Base-by-base conservation (phyloP, 1,140 invertebrate species). In the Drosophila triauraria region DNA sequence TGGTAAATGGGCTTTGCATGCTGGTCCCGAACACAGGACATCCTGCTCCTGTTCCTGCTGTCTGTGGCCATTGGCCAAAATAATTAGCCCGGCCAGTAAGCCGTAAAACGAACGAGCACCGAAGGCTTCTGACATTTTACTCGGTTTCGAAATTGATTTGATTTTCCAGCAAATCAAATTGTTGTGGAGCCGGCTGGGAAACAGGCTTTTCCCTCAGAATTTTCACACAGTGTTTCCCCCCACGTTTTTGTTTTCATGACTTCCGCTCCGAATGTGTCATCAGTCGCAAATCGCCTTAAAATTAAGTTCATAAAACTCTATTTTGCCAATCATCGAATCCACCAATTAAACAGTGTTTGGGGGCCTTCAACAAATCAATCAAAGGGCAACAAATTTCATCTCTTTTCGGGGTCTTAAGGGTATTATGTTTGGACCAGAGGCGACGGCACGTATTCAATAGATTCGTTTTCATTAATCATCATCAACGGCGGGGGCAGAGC, bases 251-350 rank as follows among this genome's bases (percentile, higher is more conserved):
- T 42, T 40, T 57, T 23, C 51, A 27, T 50, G 32, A 47, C 32
- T 67, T 65, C 51, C 50, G 30, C 25, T 48, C 38, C 63, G 58
- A 62, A 72, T 80, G 51, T 65, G 71, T 74, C 58, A 75, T 60
- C 43, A 46, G 54, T 20, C 23, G 32, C 30, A 70, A 80, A 85
- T 88, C 70, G 80, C 48, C 81, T 88, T 90, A 88, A 81, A 75
- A 64, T 80, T 65, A 44, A 40, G 65, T 68, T 60, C 58, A 63
- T 71, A 70, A 78, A 67, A 69, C 43, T 46, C 43, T 40, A 32
- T 68, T 88, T 90, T 74, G 78, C 85, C 70, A 90, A 90, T 90
- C 85, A 90, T 90, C 75, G 78, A 85, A 90, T 74, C 64, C 65
- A 88, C 79, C 84, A 88, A 90, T 90, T 88, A 88, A 69, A 59